Evolutionary conservation across 1,140 invertebrate genomes (phyloP).

Genomic region (Heliothis subflexa): DNA sequence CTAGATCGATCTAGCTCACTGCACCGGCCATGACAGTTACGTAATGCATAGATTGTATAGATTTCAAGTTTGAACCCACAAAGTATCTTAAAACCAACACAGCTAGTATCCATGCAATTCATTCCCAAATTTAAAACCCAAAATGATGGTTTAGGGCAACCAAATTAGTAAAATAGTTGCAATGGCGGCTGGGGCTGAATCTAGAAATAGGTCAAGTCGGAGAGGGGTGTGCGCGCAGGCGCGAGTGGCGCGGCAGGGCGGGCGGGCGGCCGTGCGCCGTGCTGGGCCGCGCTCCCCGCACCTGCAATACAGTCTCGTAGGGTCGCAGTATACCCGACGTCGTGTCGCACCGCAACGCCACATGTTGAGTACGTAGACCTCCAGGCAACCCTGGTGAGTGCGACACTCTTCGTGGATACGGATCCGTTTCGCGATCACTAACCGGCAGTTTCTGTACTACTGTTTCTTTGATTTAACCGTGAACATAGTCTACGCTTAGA

Average conservation of each 20-base stretch:
- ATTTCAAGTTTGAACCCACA: background rate
- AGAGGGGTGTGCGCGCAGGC: conserved; percentile 51
- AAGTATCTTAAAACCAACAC: background rate
- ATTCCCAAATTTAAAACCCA: background rate
- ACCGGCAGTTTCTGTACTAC: conserved; percentile 49
- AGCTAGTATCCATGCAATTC: background rate
- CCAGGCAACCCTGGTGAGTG: conserved; percentile 71
- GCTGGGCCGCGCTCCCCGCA: conserved; percentile 40
- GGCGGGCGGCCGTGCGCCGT: conserved; percentile 38
- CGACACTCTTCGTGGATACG: conserved; percentile 28
- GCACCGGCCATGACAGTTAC: background rate
- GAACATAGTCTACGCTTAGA: conserved; percentile 72
- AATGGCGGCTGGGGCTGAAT: conserved; percentile 47
- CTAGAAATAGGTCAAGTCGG: conserved; percentile 71
- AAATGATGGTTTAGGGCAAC: background rate
- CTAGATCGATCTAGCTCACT: conserved; percentile 27
- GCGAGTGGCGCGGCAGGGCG: conserved; percentile 41
- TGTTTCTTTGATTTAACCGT: conserved; percentile 53
- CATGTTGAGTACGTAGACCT: conserved; percentile 59
- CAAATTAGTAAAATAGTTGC: conserved; percentile 1
- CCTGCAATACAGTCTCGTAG: conserved; percentile 53
- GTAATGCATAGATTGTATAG: background rate
- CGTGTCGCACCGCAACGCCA: conserved; percentile 40
- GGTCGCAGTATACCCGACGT: conserved; percentile 54
- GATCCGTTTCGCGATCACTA: conserved; percentile 51